Evolutionary conservation across 2,888 invertebrate genomes (phyloP).

Genomic region (Ectropis crepuscularia): DNA sequence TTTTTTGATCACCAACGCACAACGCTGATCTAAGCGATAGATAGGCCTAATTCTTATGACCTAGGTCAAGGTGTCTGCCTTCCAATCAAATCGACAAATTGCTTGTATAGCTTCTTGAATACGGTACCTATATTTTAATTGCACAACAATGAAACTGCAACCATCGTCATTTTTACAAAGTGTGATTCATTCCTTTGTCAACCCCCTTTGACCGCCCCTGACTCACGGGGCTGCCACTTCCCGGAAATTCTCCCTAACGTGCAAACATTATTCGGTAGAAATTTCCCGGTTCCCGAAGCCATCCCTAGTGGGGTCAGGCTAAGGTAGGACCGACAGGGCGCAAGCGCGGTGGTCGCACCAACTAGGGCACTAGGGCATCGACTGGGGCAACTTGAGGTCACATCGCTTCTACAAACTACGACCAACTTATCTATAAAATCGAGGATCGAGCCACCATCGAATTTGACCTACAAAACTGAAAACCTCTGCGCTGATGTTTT

Average conservation of each 20-base stretch:
- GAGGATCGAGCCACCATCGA: neutral
- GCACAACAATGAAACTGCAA: no score
- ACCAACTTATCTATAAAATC: neutral
- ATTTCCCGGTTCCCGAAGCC: neutral
- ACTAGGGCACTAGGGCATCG: conserved; percentile 78
- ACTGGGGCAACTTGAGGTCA: conserved; percentile 49
- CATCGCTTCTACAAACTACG: neutral
- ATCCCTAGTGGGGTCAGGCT: conserved; percentile 12
- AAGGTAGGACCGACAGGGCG: conserved; percentile 45
- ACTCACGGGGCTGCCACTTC: neutral
- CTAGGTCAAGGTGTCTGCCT: no score
- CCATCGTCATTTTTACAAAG: no score
- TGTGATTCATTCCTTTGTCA: no score
- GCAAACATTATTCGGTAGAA: neutral
- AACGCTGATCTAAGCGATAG: no score
- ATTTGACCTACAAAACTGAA: neutral
- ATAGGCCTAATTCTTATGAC: no score
- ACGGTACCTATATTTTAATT: no score
- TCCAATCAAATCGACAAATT: no score
- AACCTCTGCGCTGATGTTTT: neutral
- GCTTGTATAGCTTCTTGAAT: no score
- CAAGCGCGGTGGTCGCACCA: conserved; percentile 65
- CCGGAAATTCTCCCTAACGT: conserved; percentile 30
- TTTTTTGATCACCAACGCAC: no score
- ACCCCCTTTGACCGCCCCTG: no score